Conservation (phyloP, 2,888 invertebrate genomes). For the Caenorhabditis angaria region DNA sequence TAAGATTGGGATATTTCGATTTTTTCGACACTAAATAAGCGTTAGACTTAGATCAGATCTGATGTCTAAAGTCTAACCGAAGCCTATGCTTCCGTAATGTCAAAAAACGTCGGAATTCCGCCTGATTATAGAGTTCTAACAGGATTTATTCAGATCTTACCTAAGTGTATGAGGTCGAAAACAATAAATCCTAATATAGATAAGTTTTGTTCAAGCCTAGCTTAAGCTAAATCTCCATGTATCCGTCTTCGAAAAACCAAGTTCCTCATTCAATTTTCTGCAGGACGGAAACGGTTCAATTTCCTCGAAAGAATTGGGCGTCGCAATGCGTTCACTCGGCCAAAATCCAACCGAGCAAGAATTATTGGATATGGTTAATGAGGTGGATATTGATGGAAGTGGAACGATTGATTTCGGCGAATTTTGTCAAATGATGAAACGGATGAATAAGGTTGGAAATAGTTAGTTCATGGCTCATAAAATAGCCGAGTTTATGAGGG, state of each 20-base stretch:
- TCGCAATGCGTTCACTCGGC: slow-evolving; percentile 73
- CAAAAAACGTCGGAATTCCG: no score
- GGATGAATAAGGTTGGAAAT: slow-evolving; percentile 67
- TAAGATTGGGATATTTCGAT: background rate
- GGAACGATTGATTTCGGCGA: slow-evolving; percentile 72
- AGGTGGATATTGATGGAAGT: slow-evolving; percentile 72
- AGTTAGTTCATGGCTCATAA: background rate
- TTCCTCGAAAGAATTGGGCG: slow-evolving; percentile 73
- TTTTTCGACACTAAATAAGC: background rate
- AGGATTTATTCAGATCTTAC: background rate
- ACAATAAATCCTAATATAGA: no score
- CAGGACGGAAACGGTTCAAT: slow-evolving; percentile 73
- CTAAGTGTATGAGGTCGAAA: no score
- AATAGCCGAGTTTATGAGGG: no score
- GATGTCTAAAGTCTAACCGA: background rate
- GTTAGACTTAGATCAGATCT: no score
- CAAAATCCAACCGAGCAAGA: slow-evolving; percentile 74
- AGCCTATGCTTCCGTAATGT: no score
- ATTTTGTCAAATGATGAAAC: slow-evolving; percentile 72
- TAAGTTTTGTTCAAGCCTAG: no score
- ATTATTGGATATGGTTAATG: slow-evolving; percentile 72
- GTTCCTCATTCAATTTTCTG: background rate
- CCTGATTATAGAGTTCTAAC: background rate
- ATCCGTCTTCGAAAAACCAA: background rate
- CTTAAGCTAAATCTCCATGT: no score